These are phyloP conservation scores for Clarias macrocephalus DNA, from an alignment of 2,113 vertebrate genomes.

Conservation along the genomic window DNA sequence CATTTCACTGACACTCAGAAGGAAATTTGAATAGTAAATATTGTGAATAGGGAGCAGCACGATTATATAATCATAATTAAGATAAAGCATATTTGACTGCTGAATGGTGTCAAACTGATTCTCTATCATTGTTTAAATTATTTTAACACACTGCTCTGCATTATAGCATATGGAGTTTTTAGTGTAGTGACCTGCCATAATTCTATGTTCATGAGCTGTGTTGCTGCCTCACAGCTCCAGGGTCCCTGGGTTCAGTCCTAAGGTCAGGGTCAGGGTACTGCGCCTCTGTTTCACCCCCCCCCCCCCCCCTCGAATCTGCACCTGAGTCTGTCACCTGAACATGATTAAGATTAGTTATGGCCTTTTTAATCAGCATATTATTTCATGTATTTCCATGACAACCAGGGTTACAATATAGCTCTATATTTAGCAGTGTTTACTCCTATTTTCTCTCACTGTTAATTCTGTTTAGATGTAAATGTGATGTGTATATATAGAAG, in stretches of 20 bases:
- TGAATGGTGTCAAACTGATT: background rate
- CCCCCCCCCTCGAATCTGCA: background rate
- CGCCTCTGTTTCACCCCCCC: background rate
- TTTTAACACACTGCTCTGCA: background rate
- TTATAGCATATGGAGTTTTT: background rate
- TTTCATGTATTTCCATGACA: background rate
- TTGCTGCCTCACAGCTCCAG: background rate
- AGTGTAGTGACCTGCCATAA: background rate
- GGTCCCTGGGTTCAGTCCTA: background rate
- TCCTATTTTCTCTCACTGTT: background rate
- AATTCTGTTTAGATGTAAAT: background rate
- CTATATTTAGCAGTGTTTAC: background rate
- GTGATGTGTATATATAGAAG: background rate
- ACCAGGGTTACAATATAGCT: background rate
- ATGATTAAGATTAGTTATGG: background rate
- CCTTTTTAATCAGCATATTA: background rate
- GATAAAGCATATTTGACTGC: background rate
- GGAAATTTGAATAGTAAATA: background rate
- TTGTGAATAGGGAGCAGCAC: background rate
- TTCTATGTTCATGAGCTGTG: background rate
- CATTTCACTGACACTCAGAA: background rate
- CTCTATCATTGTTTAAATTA: background rate
- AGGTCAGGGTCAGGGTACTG: background rate
- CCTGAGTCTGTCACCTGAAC: background rate
- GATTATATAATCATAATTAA: background rate